Conservation (phyloP, 64 coral and sea anemone species). For the Hydrozoanthus tunicans region DNA sequence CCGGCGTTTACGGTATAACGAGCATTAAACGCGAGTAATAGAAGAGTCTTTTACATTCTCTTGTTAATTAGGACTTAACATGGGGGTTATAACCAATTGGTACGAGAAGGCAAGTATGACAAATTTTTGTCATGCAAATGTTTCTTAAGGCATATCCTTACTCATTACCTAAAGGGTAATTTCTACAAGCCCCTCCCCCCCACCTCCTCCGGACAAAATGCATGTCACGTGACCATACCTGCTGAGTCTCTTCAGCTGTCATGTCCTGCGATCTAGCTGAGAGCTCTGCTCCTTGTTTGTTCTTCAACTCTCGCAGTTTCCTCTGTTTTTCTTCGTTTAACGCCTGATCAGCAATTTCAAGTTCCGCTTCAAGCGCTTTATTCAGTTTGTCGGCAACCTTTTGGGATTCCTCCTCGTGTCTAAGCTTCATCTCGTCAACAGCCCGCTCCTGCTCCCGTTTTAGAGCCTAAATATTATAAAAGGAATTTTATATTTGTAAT, state of each 20-base stretch:
- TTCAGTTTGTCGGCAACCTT: constrained; percentile 73
- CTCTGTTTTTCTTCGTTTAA: constrained; percentile 68
- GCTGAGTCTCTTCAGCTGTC: constrained; percentile 84
- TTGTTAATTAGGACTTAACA: too few relatives aligned
- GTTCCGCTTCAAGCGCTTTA: constrained; percentile 53
- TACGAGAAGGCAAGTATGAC: too few relatives aligned
- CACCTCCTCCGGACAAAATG: not conserved
- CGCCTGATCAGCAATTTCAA: constrained; percentile 42
- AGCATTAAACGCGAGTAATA: too few relatives aligned
- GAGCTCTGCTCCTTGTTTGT: constrained; percentile 82
- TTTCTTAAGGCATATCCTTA: too few relatives aligned
- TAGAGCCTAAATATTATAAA: constrained; percentile 54
- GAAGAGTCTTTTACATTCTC: too few relatives aligned
- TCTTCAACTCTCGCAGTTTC: constrained; percentile 83
- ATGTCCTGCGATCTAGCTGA: constrained; percentile 71
- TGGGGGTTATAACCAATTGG: too few relatives aligned
- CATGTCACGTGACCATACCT: constrained; percentile 44
- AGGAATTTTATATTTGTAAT: not conserved
- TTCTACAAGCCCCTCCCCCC: not conserved
- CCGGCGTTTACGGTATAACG: too few relatives aligned
- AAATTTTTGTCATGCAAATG: too few relatives aligned
- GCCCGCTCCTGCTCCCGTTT: constrained; percentile 79
- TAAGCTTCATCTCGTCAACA: constrained; percentile 75
- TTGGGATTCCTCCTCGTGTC: constrained; percentile 77
- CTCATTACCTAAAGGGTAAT: not conserved